Conservation (phyloP, 2,113 vertebrate species). For the Cricetomys ansorgei region DNA sequence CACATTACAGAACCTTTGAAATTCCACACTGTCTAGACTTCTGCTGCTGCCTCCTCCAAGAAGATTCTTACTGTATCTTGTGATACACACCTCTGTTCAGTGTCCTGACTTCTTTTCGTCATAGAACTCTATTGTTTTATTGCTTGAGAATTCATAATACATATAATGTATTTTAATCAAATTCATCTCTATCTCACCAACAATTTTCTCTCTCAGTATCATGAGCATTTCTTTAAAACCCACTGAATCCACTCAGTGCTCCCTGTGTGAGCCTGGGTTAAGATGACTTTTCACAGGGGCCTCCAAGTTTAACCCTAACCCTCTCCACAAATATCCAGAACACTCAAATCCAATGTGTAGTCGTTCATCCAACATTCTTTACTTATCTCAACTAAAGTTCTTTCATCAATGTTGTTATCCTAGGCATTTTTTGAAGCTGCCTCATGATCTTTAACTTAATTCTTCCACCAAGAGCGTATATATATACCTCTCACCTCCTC, state of each 20-base stretch:
- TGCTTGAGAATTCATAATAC: not conserved
- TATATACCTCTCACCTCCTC: not conserved
- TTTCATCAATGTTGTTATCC: not conserved
- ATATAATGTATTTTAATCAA: not conserved
- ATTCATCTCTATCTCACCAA: no score
- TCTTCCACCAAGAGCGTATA: not conserved
- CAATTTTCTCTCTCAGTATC: not conserved
- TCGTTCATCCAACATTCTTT: not conserved
- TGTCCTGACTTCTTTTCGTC: not conserved
- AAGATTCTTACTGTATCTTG: not conserved
- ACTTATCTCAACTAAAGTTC: not conserved
- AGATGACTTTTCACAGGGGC: not conserved
- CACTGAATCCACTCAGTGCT: not conserved
- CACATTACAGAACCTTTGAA: not conserved
- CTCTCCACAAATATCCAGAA: not conserved
- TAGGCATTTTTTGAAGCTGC: slow-evolving; percentile 3
- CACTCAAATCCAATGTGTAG: not conserved
- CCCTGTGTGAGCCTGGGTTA: not conserved
- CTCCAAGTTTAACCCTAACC: no score
- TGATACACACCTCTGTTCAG: not conserved
- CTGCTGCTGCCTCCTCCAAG: not conserved
- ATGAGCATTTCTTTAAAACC: not conserved
- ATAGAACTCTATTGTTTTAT: not conserved
- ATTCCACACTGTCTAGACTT: not conserved
- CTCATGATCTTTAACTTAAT: not conserved